Evolutionary conservation across 2,113 vertebrate genomes (phyloP), one percentile per base, ranked within the genome.

Genomic region (Sinocyclocheilus anophthalmus): DNA sequence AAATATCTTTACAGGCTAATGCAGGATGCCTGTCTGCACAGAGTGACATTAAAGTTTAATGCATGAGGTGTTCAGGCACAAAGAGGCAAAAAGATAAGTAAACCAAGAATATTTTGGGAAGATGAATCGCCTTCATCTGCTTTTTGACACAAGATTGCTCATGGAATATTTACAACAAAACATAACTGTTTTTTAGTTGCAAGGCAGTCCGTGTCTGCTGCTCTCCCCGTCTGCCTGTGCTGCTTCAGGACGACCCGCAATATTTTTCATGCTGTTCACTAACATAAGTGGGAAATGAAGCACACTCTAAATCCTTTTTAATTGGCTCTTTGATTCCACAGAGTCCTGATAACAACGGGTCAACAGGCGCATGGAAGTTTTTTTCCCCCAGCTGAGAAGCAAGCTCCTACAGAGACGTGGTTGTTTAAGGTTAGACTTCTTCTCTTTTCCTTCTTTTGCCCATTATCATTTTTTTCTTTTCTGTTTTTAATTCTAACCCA

Each of bases 21-120:
- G 76, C 84, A 81, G 30, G 69, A 72, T 50, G 77, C 84, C 72
- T 88, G 81, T 85, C 78, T 80, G 76, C 78, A 59, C 65, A 78
- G 83, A 88, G 86, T 84, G 87, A 42, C 63, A 69, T 88, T 87
- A 87, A 88, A 88, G 50, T 86, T 87, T 90, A 86, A 88, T 90
- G 87, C 42, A 33, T 24, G 16, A 73, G 77, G 70, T 67, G 75
- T 87, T 87, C 77, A 81, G 70, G 16, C 30, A 65, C 55, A 42
- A 12, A 22, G 37, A 77, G 53, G 14, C 11, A 65, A 77, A 87
- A 30, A 33, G 77, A 42, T 63, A 22, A 55, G 50, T 63, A 78
- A 53, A 16, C 33, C 37, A 73, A 63, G 48, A 4, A 22, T 57
- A 83, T 24, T 33, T 57, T 50, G 53, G 24, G 30, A 85, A 69